Evolutionary conservation across 1,140 invertebrate species (phyloP), one percentile per base, ranked within the genome.

Genomic region (Trichonephila inaurata): DNA sequence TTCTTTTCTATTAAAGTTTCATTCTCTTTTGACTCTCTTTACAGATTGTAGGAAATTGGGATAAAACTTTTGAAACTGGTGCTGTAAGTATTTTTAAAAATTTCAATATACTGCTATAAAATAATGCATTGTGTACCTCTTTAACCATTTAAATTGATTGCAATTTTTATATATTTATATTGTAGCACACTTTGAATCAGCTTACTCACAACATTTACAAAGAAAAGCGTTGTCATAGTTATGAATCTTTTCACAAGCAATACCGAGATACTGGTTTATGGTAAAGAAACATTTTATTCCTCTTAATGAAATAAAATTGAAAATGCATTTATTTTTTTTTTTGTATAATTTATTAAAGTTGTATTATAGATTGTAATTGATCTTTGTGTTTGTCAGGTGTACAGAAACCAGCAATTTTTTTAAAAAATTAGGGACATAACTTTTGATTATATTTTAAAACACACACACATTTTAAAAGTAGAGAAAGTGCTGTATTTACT

Each of bases 221-320:
- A 90, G 93, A 90, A 60, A 89, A 89, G 40, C 60, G 98, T 3
- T 98, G 98, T 94, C 98, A 99, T 96, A 99, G 98, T 95, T 99
- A 98, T 97, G 99, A 99, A 96, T 98, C 98, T 64, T 99, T 99
- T 96, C 99, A 99, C 95, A 99, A 99, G 16, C 99, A 98, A 96
- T 99, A 99, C 96, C 99, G 99, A 96, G 99, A 99, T 95, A 99
- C 99, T 89, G 99, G 99, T 62, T 97, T 99, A 0, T 99, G 99
- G 96, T 93, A 82, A 88, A 40, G 44, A 66, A 28, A 60, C 21
- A 40, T 8, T 33, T 86, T 24, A 51, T 28, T 12, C 8, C n/a
- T 60, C 51, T 10, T 12, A 12, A 51, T 40, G 33, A 40, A 40
- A 40, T 40, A 40, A 40, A 40, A 40, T 4, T 40, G 33, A 40